A percentile compares a stretch with the other conserved stretches of the same genome.
Conservation (phyloP, 2,888 invertebrate species). For the Scaptomyza parva region DNA sequence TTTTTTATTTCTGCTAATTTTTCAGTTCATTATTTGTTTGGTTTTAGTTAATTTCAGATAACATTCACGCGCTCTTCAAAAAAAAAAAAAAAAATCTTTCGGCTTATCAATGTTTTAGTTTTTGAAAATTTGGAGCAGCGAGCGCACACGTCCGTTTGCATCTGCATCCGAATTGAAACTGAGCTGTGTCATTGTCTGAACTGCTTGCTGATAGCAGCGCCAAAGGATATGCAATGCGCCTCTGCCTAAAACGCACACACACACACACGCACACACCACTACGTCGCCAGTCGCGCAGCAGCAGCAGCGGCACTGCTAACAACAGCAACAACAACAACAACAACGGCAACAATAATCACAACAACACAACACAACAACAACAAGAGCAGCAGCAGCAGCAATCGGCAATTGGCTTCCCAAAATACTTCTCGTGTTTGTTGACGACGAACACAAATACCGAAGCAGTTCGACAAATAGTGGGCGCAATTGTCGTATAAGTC, state of each 20-base stretch:
- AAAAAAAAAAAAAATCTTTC: constrained; percentile 17
- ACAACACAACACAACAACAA: constrained; percentile 17
- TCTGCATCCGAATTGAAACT: constrained; percentile 82
- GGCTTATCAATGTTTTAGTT: background rate
- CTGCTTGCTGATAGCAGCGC: constrained; percentile 60
- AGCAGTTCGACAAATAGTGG: constrained; percentile 8
- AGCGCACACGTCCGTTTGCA: constrained; percentile 73
- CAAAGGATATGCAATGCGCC: constrained; percentile 72
- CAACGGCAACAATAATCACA: constrained; percentile 27
- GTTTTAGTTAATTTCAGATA: no score
- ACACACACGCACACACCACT: no score
- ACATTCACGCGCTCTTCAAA: constrained; percentile 40
- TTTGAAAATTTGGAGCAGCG: constrained; percentile 11
- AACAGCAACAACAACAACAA: constrained; percentile 8
- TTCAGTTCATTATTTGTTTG: background rate
- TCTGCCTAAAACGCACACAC: constrained; percentile 12
- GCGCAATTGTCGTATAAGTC: constrained; percentile 21
- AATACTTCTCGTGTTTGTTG: constrained; percentile 4
- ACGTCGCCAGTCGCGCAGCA: constrained; percentile 63
- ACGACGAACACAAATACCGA: constrained; percentile 13
- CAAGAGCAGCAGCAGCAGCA: constrained; percentile 26
- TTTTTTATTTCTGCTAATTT: background rate
- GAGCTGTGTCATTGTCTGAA: constrained; percentile 65
- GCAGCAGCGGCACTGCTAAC: constrained; percentile 14
- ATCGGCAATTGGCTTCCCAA: constrained; percentile 20